These are phyloP conservation scores for Ennomos quercinarius DNA, from an alignment of 2,888 invertebrate genomes.

Conservation along the genomic window DNA sequence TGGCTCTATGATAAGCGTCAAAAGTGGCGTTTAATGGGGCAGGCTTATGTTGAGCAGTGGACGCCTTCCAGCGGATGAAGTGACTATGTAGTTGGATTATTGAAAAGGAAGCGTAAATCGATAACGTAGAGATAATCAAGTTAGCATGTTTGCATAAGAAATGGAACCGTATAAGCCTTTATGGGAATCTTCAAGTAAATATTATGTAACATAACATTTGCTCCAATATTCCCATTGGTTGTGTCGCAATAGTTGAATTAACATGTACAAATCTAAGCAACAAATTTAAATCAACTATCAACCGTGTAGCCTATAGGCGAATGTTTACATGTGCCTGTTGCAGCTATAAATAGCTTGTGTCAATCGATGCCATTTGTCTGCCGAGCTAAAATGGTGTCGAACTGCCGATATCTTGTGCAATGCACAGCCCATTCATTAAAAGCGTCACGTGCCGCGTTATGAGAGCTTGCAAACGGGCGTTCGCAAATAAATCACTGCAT, in stretches of 20 bases:
- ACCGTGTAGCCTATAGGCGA: slow-evolving; percentile 2
- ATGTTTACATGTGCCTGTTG: slow-evolving; percentile 34
- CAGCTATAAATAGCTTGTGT: slow-evolving; percentile 64
- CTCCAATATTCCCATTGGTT: background rate
- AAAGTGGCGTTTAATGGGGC: too few species aligned
- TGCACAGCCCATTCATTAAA: slow-evolving; percentile 60
- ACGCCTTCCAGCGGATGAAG: too few species aligned
- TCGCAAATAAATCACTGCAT: background rate
- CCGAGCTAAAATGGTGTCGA: slow-evolving; percentile 58
- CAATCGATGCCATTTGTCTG: slow-evolving; percentile 67
- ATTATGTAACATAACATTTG: background rate
- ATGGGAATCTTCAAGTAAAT: too few species aligned
- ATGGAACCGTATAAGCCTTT: too few species aligned
- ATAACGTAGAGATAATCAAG: too few species aligned
- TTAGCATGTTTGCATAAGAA: too few species aligned
- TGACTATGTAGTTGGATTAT: too few species aligned
- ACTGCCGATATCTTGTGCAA: slow-evolving; percentile 62
- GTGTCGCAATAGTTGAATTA: too few species aligned
- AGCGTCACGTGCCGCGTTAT: slow-evolving; percentile 49
- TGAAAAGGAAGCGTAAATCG: too few species aligned
- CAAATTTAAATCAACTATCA: slow-evolving; percentile 18
- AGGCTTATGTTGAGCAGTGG: too few species aligned
- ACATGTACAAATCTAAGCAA: too few species aligned
- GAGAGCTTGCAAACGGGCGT: slow-evolving; percentile 38
- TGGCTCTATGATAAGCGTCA: too few species aligned